A percentile compares a stretch with the other conserved stretches of the same genome.
These are phyloP conservation scores for Drosophila pseudoobscura DNA, from an alignment of 1,140 invertebrate species.

Conservation along the genomic window DNA sequence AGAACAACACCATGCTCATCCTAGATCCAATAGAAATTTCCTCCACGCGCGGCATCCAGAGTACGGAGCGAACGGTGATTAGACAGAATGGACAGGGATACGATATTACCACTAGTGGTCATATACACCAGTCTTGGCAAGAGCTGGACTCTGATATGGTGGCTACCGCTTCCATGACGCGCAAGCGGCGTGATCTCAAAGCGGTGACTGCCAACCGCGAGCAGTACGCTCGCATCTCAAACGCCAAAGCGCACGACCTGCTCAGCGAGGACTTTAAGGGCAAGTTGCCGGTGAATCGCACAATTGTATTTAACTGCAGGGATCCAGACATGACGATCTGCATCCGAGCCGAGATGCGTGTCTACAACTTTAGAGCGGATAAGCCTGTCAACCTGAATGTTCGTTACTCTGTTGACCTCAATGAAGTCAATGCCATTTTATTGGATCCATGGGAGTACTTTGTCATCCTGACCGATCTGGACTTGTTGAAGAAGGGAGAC, in stretches of 20 bases:
- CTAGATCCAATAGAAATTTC: slow-evolving; percentile 59
- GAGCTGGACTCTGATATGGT: slow-evolving; percentile 47
- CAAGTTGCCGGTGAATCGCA: slow-evolving; percentile 75
- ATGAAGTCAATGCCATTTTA: slow-evolving; percentile 74
- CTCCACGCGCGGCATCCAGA: not conserved
- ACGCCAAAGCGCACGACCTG: slow-evolving; percentile 67
- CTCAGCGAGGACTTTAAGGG: slow-evolving; percentile 74
- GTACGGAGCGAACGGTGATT: slow-evolving; percentile 36
- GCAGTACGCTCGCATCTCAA: slow-evolving; percentile 74
- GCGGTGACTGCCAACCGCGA: slow-evolving; percentile 69
- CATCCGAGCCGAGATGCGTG: slow-evolving; percentile 66
- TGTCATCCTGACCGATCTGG: slow-evolving; percentile 64
- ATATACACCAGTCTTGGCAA: slow-evolving; percentile 46
- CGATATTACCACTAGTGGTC: slow-evolving; percentile 57
- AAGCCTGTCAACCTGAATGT: slow-evolving; percentile 69
- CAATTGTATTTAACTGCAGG: slow-evolving; percentile 80
- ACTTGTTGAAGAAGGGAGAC: slow-evolving; percentile 67
- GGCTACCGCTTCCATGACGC: slow-evolving; percentile 57
- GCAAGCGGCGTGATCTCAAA: slow-evolving; percentile 59
- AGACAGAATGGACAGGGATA: slow-evolving; percentile 54
- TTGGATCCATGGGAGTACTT: slow-evolving; percentile 82
- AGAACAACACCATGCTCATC: slow-evolving; percentile 70
- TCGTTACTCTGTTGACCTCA: slow-evolving; percentile 72
- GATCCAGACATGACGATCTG: slow-evolving; percentile 72
- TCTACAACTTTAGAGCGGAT: slow-evolving; percentile 73